phyloP scores from a whole-genome alignment of 2,797 vertebrate genomes.

The Typhlichthys eigenmanni region DNA sequence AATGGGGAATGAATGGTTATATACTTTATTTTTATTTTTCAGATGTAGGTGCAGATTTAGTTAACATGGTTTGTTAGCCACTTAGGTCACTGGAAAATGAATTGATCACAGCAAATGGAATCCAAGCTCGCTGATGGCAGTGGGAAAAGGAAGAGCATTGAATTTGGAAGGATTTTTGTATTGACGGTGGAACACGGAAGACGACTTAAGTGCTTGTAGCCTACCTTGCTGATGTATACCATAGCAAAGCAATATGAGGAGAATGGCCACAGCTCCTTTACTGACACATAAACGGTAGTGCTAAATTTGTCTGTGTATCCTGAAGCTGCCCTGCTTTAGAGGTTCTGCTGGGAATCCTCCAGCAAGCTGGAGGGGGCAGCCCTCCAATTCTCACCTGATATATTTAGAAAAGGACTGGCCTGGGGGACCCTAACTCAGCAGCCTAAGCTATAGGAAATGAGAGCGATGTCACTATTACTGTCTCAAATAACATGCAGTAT shows the following conservation, averaged over 20 bases:
- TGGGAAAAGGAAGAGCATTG: neutral
- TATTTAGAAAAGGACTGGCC: conserved; percentile 66
- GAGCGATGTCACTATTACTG: conserved; percentile 33
- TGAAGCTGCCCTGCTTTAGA: conserved; percentile 59
- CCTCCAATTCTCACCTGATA: conserved; percentile 64
- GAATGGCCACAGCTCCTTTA: conserved; percentile 41
- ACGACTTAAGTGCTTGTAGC: conserved; percentile 18
- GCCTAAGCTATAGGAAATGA: conserved; percentile 49
- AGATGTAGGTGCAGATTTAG: too few relatives aligned
- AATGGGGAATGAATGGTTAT: too few relatives aligned
- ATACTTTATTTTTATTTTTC: too few relatives aligned
- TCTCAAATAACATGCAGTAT: conserved; percentile 36
- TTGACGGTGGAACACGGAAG: neutral
- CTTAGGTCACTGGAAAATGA: conserved; percentile 1
- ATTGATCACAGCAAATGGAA: neutral
- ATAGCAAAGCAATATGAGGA: conserved; percentile 35
- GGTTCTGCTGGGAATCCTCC: conserved; percentile 69
- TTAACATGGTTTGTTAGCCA: neutral
- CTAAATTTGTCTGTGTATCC: conserved; percentile 69
- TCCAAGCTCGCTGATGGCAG: neutral
- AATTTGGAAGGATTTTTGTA: neutral
- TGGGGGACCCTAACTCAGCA: conserved; percentile 66
- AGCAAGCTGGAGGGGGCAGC: conserved; percentile 64
- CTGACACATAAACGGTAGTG: conserved; percentile 51
- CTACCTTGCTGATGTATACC: conserved; percentile 5